Base-by-base conservation (phyloP, 2,113 vertebrate species). In the Corythoichthys intestinalis region DNA sequence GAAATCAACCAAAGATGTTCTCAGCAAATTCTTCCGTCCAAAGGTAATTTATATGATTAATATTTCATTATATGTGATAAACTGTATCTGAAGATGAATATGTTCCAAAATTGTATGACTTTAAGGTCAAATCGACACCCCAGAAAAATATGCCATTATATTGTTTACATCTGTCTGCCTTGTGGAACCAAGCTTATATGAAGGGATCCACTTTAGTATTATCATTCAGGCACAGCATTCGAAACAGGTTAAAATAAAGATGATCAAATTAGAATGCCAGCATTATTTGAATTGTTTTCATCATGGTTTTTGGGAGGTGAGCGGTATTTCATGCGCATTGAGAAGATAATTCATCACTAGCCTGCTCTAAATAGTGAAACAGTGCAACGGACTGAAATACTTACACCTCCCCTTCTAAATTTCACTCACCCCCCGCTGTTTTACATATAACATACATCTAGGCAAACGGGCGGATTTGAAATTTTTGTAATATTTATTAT, bases 21-120 rank as follows among this genome's bases (percentile, higher is more conserved):
- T 98, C 85, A 91, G 93, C 75, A 98, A 91, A 83, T 80, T 99
- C 78, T 98, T 99, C 88, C 94, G 91, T 76, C 82, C 92, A 74
- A 97, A 99, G 96, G 97, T 99, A 88, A 82, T 28, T 28, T 28
- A 28, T 28, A 75, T 53, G 17, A 37, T 4, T 52, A 52, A 15
- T 52, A 52, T 52, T n/a, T 2, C 15, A 6, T 6, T 17, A 52
- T n/a, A 17, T 35, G 11, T n/a, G 13, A 35, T 35, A 57, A 10
- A 44, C 41, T 44, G 41, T 44, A 54, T 2, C n/a, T 54, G 53
- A 2, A 3, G 8, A 8, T 44, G 41, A 2, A 5, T 28, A 54
- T n/a, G n/a, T 20, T 53, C 6, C n/a, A 2, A n/a, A 54, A 28
- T 20, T 54, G 52, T 20, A 28, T 20, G 7, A 20, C n/a, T 28